Conservation (phyloP, 2,113 vertebrate genomes). For the Tichodroma muraria region DNA sequence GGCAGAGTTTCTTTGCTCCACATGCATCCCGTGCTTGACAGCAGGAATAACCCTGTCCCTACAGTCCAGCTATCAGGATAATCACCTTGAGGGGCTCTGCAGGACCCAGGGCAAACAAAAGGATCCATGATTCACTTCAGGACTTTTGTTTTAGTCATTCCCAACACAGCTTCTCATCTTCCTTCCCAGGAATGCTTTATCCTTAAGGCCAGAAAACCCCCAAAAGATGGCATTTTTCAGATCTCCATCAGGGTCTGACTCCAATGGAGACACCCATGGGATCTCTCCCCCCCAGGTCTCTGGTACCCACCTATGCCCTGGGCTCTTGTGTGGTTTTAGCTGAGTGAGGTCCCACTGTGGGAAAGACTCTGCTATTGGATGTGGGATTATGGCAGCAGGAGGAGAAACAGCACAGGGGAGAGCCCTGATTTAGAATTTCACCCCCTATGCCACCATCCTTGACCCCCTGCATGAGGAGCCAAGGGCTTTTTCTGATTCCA, state of each 20-base stretch:
- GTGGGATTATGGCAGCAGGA: neutral
- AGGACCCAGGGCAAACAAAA: neutral
- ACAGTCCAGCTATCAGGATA: neutral
- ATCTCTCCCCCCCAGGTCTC: neutral
- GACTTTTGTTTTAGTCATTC: neutral
- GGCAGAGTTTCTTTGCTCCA: neutral
- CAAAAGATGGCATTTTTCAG: neutral
- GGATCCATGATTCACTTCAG: neutral
- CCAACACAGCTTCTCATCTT: neutral
- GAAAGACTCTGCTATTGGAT: neutral
- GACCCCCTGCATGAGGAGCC: neutral
- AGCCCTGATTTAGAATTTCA: neutral
- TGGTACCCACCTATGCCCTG: neutral
- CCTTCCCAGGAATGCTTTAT: neutral
- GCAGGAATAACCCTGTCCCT: neutral
- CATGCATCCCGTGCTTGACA: neutral
- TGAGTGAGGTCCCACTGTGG: neutral
- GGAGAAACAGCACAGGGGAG: neutral
- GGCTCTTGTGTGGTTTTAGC: neutral
- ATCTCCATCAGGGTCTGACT: neutral
- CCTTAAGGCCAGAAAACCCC: neutral
- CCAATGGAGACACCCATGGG: fast-evolving
- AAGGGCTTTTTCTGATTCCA: slow-evolving; percentile 22
- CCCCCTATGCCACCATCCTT: neutral
- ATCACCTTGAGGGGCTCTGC: neutral